Evolutionary conservation across 2,888 invertebrate genomes (phyloP).

Genomic region (Hirtodrosophila alboralis): DNA sequence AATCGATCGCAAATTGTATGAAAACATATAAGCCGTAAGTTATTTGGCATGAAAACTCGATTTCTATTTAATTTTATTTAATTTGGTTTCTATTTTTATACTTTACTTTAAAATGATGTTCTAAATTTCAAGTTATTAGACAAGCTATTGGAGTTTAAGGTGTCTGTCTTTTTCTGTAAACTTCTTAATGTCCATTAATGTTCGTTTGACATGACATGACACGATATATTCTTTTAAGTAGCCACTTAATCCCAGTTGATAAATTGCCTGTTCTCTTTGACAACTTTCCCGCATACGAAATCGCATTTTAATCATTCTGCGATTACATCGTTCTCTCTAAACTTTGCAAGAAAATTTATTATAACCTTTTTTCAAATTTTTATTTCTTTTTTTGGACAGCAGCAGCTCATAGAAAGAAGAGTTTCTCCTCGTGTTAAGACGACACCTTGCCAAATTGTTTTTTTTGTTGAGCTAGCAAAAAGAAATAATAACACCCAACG

Average conservation of each 20-base stretch:
- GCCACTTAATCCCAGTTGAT: constrained; percentile 35
- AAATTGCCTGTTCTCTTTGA: constrained; percentile 32
- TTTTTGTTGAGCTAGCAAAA: constrained; percentile 16
- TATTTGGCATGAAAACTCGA: no score
- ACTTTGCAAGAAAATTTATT: constrained; percentile 40
- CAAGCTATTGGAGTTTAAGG: no score
- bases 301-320: constrained; percentile 49
- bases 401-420: constrained; percentile 36
- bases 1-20: no score
- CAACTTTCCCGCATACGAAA: constrained; percentile 59
- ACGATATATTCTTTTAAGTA: constrained; percentile 16
- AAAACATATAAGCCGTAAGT: no score
- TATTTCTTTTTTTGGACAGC: constrained; percentile 52
- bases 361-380: constrained; percentile 29
- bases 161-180: neutral
- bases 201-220: constrained; percentile 10
- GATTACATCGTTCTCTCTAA: constrained; percentile 41
- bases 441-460: constrained; percentile 78
- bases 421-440: constrained; percentile 66
- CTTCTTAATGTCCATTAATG: constrained; percentile 13
- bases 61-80: no score
- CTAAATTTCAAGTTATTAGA: no score
- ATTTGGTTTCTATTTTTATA: no score
- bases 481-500: neutral
- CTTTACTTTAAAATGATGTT: no score